phyloP scores from a whole-genome alignment of 2,888 invertebrate species.

The Aphodius granarius region DNA sequence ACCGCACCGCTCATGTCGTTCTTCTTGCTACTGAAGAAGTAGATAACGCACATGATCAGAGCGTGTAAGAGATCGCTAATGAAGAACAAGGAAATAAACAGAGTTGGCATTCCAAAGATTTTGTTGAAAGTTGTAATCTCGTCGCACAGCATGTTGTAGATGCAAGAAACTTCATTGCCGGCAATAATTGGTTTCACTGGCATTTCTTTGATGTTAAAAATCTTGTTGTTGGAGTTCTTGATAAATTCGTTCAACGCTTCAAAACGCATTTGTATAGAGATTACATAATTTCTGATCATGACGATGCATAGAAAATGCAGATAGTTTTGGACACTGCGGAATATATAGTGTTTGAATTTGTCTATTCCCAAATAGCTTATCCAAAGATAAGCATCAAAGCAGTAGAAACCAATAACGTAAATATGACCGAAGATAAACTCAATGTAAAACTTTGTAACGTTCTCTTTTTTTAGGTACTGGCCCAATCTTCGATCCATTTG shows the following conservation, averaged over 20 bases:
- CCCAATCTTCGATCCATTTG: neutral
- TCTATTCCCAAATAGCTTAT: neutral
- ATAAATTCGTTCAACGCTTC: neutral
- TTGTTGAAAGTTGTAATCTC: conserved; percentile 12
- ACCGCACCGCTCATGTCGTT: neutral
- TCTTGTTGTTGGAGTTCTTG: neutral
- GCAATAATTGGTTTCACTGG: neutral
- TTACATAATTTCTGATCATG: conserved; percentile 13
- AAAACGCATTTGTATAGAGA: neutral
- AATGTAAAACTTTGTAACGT: neutral
- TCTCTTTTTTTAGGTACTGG: neutral
- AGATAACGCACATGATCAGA: conserved; percentile 8
- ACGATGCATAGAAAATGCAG: neutral
- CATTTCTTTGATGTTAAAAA: neutral
- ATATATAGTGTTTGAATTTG: conserved; percentile 1
- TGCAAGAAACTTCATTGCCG: neutral
- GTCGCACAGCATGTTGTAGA: conserved; percentile 13
- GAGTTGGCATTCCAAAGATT: conserved; percentile 8
- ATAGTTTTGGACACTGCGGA: conserved; percentile 6
- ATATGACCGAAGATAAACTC: conserved; percentile 14
- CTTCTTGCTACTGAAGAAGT: neutral
- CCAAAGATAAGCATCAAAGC: conserved; percentile 3
- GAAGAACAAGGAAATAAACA: conserved; percentile 4
- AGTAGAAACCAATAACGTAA: conserved; percentile 8
- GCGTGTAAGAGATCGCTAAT: conserved; percentile 1